Base-by-base conservation (phyloP, 1,140 invertebrate species). In the Polypedilum pembai region DNA sequence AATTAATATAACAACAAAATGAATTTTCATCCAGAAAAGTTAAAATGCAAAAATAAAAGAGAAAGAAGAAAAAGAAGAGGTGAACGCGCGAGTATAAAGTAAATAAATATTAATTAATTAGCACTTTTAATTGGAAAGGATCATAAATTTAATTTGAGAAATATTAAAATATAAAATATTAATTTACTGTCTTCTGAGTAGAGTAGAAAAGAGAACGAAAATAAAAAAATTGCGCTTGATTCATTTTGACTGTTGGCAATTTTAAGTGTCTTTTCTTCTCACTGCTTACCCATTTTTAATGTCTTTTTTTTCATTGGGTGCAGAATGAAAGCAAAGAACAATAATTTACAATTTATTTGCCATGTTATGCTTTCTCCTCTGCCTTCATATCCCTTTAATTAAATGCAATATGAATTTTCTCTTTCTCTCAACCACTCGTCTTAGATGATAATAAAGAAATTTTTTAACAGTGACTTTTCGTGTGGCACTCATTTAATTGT, bases 101-200 rank as follows among this genome's bases (percentile, higher is more conserved):
- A 69, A 20, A 69, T 69, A 69, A 69, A 69, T 69, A 69, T 69
- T 69, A 69, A 69, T 69, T 69, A 69, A 69, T 69, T 69, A 69
- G 18, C 20, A 21, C 10, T 21, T 21, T 69, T 69, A 69, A 69
- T 69, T 69, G 65, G 17, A 69, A 69, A 69, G 65, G 17, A 69
- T 69, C 65, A 69, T 69, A 69, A 69, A 69, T 69, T 69, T 69
- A 21, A 69, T 69, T 69, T 20, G 20, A 69, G 18, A 69, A 69
- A 69, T 69, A 69, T 69, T 69, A 69, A 69, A 69, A 69, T 69
- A 21, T 69, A 69, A 69, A 69, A 69, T 69, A 69, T 69, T 69
- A 69, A 69, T 69, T 69, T 69, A 69, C 20, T 18, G 65, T 8
- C 24, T 33, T 33, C 2, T 5, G 24, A 33, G 24, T n/a, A 33